phyloP scores from a whole-genome alignment of 1,140 invertebrate genomes.

The Araneus ventricosus region DNA sequence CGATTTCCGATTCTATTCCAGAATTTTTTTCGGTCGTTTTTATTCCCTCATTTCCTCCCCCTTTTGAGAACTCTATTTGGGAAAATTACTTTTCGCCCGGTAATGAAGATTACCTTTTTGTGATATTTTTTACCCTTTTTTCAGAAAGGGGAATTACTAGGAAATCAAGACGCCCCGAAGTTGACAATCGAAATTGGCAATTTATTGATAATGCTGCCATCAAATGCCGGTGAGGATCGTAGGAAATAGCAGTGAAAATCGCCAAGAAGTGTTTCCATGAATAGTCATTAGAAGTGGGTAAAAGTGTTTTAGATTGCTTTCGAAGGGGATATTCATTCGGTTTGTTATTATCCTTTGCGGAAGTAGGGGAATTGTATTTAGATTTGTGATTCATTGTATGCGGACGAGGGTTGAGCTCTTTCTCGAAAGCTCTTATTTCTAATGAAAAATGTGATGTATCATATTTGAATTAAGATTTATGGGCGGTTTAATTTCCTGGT shows the following conservation, averaged over 20 bases:
- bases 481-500: too few species aligned
- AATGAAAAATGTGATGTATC: too few species aligned
- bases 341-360: neutral
- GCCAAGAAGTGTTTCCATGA: neutral
- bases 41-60: slow-evolving; percentile 20
- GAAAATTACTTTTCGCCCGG: slow-evolving; percentile 37
- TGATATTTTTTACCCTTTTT: neutral
- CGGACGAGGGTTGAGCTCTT: too few species aligned
- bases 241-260: neutral
- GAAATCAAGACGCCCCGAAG: slow-evolving; percentile 25
- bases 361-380: neutral
- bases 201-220: slow-evolving; percentile 57
- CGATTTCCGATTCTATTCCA: slow-evolving; percentile 33
- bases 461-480: too few species aligned
- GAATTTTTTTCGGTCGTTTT: neutral
- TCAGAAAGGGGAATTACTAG: slow-evolving; percentile 28
- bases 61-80: slow-evolving; percentile 31
- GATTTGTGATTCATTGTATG: too few species aligned
- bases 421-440: too few species aligned
- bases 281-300: slow-evolving; percentile 7
- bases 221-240: neutral
- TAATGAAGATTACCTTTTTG: slow-evolving; percentile 48
- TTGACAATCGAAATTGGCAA: slow-evolving; percentile 41
- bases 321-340: neutral
- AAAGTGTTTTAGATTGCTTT: slow-evolving; percentile 13